A percentile compares a stretch with the other conserved stretches of the same genome.
Conservation (phyloP, 1,140 invertebrate genomes). For the Penaeus indicus region DNA sequence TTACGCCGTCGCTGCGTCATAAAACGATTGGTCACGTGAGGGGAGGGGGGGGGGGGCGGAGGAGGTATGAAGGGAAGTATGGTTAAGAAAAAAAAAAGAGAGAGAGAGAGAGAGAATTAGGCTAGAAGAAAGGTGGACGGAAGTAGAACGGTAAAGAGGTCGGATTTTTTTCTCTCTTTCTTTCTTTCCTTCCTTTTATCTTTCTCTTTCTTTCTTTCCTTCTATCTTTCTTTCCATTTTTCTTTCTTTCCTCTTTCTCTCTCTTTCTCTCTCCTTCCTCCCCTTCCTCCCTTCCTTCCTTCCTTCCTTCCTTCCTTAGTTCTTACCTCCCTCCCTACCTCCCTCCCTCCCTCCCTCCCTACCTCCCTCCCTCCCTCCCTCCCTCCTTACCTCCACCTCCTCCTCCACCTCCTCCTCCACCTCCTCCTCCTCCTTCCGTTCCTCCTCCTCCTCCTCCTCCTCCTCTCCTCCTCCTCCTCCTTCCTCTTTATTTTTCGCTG, state of each 20-base stretch:
- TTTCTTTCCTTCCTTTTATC: neutral
- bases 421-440: neutral
- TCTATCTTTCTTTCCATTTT: neutral
- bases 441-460: too few species aligned
- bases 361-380: constrained; percentile 22
- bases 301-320: neutral
- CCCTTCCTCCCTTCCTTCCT: neutral
- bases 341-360: neutral
- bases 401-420: too few species aligned
- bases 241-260: neutral
- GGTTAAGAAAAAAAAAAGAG: neutral
- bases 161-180: neutral
- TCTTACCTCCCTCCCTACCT: neutral
- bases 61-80: neutral
- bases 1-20: too few species aligned
- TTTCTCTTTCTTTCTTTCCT: neutral
- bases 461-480: too few species aligned
- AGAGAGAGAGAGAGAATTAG: neutral
- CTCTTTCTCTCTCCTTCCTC: neutral
- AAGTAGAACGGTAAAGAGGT: neutral
- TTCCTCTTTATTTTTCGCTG: too few species aligned
- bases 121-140: neutral
- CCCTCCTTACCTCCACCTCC: neutral
- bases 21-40: too few species aligned
- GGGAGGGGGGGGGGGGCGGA: neutral